Evolutionary conservation across 1,140 invertebrate species (phyloP), one percentile per base, ranked within the genome.

Genomic region (Atta texana): DNA sequence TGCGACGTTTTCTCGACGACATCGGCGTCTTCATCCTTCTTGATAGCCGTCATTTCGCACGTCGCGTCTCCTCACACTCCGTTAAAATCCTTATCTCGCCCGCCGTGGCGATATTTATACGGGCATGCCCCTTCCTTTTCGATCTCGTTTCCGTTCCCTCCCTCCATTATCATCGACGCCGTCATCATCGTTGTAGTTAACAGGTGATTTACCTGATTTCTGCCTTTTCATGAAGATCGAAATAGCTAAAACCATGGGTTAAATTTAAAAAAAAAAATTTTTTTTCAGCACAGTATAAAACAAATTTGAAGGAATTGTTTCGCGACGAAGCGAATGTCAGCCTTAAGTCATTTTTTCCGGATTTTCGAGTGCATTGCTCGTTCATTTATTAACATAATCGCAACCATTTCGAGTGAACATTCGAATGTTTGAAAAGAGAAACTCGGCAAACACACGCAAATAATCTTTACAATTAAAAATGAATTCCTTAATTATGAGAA

Each of bases 51-150:
- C 71, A 89, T 89, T 87, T 89, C 76, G 16, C 44, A 24, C 82
- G 68, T 57, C 63, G 21, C 68, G 80, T 74, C 10, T 61, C 59
- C 64, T 80, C 69, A 49, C 57, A 57, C 61, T 88, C 63, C 69
- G 69, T 82, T 89, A 59, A 89, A 89, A 89, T 89, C 86, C 85
- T 77, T 76, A 86, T 89, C 87, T 81, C 14, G 14, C 78, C 24
- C 64, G 68, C 39, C 12, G 88, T 63, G 18, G 72, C 61, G 55
- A 89, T 89, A 87, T 16, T 80, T 89, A 89, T 89, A 89, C 51
- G 31, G 39, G 8, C 18, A 53, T 63, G 51, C 44, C 39, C 77
- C 87, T 88, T 78, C 88, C 63, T 87, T 53, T 34, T 44, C 24
- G 24, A 39, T 34, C 21, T 14, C n/a, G 24, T 18, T 74, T 55